Base-by-base conservation (phyloP, 2,797 vertebrate species). In the Sternarchorhynchus goeldii region DNA sequence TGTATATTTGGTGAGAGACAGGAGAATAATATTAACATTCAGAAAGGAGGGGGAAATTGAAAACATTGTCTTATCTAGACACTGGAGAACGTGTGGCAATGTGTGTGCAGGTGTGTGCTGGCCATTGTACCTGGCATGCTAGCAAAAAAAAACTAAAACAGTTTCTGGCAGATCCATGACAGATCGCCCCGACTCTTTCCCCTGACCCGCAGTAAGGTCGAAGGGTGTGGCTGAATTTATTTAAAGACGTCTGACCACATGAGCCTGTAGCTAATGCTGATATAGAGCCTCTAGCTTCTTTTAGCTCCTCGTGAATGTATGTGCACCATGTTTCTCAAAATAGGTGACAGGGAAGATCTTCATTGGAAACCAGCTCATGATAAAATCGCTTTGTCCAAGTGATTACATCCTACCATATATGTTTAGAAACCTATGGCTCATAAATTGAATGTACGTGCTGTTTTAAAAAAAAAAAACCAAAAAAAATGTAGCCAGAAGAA, bases 151-250 rank as follows among this genome's bases (percentile, higher is more conserved):
- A 36, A 70, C 57, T 57, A 57, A 73, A 63, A 64, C 18, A 45
- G 60, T 18, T 55, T 64, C 36, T 64, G 73, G 60, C 53, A 50
- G 14, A 17, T 59, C 45, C 5, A 20, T 18, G 53, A 34, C 53
- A 41, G 78, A 1, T 75, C 59, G 56, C 41, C 53, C 29, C 65
- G 73, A 64, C 73, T 77, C 76, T 34, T 76, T 78, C 71, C 65
- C 66, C 57, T 50, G 67, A 74, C 18, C 71, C 55, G 59, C 31
- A 10, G 64, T 73, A 59, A 31, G 73, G 77, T 75, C 62, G 45
- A 8, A 55, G 67, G 64, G 59, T 72, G 55, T 66, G 57, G 58
- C 76, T 31, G 39, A n/a, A 75, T 29, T 20, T 16, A 8, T n/a
- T 29, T 58, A 80, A 85, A 78, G 55, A 20, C 41, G 81, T 39